Percentiles rank a stretch among this genome's conserved stretches.
Conservation (phyloP, 2,888 invertebrate genomes). For the Himalopsyche tibetana region DNA sequence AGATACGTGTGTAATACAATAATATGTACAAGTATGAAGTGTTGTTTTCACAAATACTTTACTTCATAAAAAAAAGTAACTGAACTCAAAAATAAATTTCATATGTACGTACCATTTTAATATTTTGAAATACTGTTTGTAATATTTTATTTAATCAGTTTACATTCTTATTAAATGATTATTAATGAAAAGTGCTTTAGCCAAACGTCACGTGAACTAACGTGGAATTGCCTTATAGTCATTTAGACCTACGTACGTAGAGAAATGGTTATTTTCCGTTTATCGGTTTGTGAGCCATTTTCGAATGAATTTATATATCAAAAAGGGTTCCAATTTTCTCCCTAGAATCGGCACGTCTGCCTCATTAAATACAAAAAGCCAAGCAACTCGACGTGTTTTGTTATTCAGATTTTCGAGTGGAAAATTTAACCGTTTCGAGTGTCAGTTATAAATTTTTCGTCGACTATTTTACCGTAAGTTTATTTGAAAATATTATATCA, state of each 20-base stretch:
- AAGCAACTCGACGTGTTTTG: conserved; percentile 29
- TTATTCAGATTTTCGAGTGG: conserved; percentile 12
- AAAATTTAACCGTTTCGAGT: conserved; percentile 25
- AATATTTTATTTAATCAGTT: too few relatives aligned
- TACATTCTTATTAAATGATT: too few relatives aligned
- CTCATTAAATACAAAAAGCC: conserved; percentile 60
- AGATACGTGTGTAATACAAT: too few relatives aligned
- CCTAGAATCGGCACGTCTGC: conserved; percentile 58
- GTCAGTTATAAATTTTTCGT: conserved; percentile 33
- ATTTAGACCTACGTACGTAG: background rate
- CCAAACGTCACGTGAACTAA: too few relatives aligned
- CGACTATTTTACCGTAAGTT: background rate
- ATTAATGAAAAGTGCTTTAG: too few relatives aligned
- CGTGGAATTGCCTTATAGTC: too few relatives aligned
- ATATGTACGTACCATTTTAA: too few relatives aligned
- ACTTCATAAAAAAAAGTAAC: too few relatives aligned
- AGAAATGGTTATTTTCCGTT: conserved; percentile 1
- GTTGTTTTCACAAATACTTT: too few relatives aligned
- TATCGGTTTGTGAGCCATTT: conserved; percentile 24
- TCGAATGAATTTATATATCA: conserved; percentile 8
- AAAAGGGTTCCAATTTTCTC: conserved; percentile 43
- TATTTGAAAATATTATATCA: background rate
- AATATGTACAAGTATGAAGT: too few relatives aligned
- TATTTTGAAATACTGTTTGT: too few relatives aligned
- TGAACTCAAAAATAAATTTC: too few relatives aligned